A percentile compares a stretch with the other conserved stretches of the same genome.
These are phyloP conservation scores for Gambelia wislizenii DNA, from an alignment of 2,797 vertebrate genomes.

Conservation along the genomic window DNA sequence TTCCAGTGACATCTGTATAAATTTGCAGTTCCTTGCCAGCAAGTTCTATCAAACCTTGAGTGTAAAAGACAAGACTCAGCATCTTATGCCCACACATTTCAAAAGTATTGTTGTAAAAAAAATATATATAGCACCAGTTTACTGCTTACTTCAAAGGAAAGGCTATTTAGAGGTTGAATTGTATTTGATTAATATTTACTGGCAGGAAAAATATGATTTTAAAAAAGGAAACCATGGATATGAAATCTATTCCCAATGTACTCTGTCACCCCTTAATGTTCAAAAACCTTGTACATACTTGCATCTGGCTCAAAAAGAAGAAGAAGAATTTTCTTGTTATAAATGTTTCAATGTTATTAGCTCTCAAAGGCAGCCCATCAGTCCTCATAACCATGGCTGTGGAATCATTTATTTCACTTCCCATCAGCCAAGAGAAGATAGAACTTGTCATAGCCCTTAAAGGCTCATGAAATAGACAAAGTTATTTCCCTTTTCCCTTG, in stretches of 20 bases:
- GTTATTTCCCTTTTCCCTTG: neutral
- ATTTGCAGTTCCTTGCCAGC: neutral
- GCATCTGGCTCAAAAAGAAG: neutral
- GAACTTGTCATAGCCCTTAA: conserved; percentile 41
- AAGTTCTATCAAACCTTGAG: neutral
- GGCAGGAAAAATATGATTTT: conserved; percentile 29
- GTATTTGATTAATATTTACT: conserved; percentile 29
- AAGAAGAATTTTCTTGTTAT: conserved; percentile 28
- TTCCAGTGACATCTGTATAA: neutral
- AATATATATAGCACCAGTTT: neutral
- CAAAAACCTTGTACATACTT: conserved; percentile 23
- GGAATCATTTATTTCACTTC: conserved; percentile 45
- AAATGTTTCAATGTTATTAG: conserved; percentile 46
- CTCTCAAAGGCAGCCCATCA: conserved; percentile 50
- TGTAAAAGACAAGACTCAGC: neutral
- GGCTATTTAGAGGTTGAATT: neutral
- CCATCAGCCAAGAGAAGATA: conserved; percentile 46
- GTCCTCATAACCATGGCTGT: conserved; percentile 32
- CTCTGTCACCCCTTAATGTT: conserved; percentile 40
- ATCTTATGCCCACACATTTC: neutral
- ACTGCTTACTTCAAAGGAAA: neutral
- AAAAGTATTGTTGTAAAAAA: neutral
- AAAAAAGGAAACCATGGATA: conserved; percentile 3
- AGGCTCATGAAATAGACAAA: conserved; percentile 24
- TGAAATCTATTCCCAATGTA: neutral